Evolutionary conservation across 2,888 invertebrate species (phyloP), one percentile per base, ranked within the genome.

Genomic region (Cheilosia impressa): DNA sequence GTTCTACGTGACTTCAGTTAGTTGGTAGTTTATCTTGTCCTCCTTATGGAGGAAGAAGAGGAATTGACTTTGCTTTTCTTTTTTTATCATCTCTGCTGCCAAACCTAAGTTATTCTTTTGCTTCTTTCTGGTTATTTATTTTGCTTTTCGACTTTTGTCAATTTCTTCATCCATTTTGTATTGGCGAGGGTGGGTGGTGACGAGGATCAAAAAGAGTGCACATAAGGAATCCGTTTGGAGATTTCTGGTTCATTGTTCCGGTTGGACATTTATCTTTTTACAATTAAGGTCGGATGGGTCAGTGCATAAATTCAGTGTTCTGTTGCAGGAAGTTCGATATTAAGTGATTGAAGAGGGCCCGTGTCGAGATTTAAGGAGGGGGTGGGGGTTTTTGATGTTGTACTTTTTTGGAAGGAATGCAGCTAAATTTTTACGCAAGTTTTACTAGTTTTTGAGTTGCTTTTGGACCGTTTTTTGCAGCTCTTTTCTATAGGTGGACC

Each of bases 1-100:
- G 85, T 81, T 72, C 81, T 85, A 85, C 85, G 85, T 85, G 85
- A 85, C 85, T 85, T 81, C 43, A 80, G 85, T 81, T 77, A 72
- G 85, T 85, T 85, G 85, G 76, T 77, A 72, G 81, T 85, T 80
- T 85, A 80, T 81, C 77, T 85, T 85, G 50, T 68, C 43, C n/a
- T 57, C 62, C 41, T 17, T 31, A 13, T 38, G 47, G 45, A 41
- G 58, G 58, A 76, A 66, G 60, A 45, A 62, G 55, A 41, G 38
- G 52, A 69, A 41, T 82, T 71, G 43, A 47, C 24, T 53, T 65
- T 5, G 10, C 52, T 45, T 13, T 53, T 69, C 6, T 19, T 38
- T 38, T 38, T 38, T 38, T 38, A 1, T 38, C 13, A 38, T 38
- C 4, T 47, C 27, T 63, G 27, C n/a, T 66, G 41, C 47, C 71